Evolutionary conservation across 2,888 invertebrate genomes (phyloP).

Genomic region (Disparrhopalites patrizii): DNA sequence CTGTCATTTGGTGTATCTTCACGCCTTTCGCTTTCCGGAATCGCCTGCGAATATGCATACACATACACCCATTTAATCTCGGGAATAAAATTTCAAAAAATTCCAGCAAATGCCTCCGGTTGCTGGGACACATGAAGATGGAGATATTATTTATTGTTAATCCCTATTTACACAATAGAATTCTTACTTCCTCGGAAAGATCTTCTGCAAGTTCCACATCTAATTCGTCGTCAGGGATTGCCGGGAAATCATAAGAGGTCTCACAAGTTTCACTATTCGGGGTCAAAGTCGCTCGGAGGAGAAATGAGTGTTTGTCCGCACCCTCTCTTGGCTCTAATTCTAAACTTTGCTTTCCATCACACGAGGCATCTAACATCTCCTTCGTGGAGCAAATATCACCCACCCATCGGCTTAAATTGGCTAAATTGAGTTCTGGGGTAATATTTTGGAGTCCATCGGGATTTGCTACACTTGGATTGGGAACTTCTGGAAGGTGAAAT

Average conservation of each 20-base stretch:
- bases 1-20: background rate
- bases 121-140: too few species aligned
- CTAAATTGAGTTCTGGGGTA: background rate
- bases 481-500: slow-evolving; percentile 11
- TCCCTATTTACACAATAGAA: too few species aligned
- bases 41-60: too few species aligned
- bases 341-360: slow-evolving; percentile 11
- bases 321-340: background rate
- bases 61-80: too few species aligned
- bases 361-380: background rate
- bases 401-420: background rate
- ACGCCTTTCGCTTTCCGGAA: too few species aligned
- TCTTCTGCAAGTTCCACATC: background rate
- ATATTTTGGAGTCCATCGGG: slow-evolving; percentile 1
- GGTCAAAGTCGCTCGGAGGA: background rate
- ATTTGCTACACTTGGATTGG: slow-evolving; percentile 19
- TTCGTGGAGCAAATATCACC: background rate
- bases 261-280: background rate
- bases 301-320: background rate
- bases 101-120: too few species aligned
- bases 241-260: background rate
- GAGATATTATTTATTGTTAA: too few species aligned
- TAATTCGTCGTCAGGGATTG: background rate
- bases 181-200: background rate
- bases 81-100: too few species aligned